Conservation (phyloP, 2,113 vertebrate genomes). For the Pionites leucogaster region DNA sequence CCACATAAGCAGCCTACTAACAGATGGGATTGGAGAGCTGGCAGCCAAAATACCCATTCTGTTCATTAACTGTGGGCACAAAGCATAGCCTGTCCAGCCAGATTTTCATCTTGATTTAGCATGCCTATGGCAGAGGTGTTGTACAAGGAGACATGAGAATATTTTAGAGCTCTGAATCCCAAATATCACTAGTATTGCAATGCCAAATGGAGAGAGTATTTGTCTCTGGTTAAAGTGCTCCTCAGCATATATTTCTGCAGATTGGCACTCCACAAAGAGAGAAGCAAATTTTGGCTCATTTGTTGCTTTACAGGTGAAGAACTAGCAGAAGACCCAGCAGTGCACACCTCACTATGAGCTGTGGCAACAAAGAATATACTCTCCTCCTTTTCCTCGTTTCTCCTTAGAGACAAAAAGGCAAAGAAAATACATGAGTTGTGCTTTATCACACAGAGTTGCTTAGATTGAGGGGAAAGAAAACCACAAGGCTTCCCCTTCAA, state of each 20-base stretch:
- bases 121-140: background rate
- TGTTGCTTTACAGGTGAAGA: background rate
- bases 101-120: background rate
- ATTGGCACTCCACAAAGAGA: background rate
- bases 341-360: background rate
- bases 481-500: background rate
- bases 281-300: background rate
- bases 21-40: conserved; percentile 17
- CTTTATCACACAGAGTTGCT: background rate
- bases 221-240: background rate
- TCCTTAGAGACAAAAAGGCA: background rate
- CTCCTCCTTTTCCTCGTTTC: background rate
- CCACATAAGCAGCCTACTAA: background rate
- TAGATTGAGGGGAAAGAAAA: background rate
- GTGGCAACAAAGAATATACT: background rate
- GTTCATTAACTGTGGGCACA: background rate
- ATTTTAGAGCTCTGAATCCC: background rate
- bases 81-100: conserved; percentile 1
- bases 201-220: background rate
- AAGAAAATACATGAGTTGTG: background rate
- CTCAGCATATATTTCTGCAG: background rate
- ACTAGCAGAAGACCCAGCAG: background rate
- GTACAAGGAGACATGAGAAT: background rate
- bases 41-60: background rate
- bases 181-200: background rate